These are phyloP conservation scores for Nasonia vitripennis DNA, from an alignment of 1,140 invertebrate species.

Conservation along the genomic window DNA sequence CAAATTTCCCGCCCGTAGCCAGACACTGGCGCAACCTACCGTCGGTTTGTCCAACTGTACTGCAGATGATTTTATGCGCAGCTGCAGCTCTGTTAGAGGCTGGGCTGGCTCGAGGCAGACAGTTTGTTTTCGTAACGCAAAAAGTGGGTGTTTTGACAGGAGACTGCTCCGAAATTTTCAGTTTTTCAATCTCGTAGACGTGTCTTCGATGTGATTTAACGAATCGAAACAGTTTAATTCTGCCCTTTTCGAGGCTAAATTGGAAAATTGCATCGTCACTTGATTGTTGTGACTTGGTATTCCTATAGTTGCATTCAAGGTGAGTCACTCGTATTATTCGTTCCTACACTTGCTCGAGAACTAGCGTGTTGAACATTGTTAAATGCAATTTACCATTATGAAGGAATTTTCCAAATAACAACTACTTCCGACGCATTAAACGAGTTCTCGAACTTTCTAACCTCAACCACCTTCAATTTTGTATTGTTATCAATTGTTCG, in stretches of 20 bases:
- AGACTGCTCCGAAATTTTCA: neutral
- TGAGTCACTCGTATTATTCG: conserved; percentile 22
- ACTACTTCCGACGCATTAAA: neutral
- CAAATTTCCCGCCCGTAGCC: too few species aligned
- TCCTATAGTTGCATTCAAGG: neutral
- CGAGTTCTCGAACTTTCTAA: neutral
- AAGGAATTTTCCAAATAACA: neutral
- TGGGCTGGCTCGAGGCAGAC: too few species aligned
- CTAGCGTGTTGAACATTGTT: neutral
- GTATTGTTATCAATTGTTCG: neutral
- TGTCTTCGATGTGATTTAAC: neutral
- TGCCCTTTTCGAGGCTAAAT: conserved; percentile 3
- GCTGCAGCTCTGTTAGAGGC: too few species aligned
- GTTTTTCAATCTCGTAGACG: neutral
- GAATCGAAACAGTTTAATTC: neutral
- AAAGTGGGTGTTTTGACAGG: conserved; percentile 22
- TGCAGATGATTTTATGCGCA: too few species aligned
- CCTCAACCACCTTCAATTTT: neutral
- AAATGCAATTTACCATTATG: neutral
- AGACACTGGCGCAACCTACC: too few species aligned
- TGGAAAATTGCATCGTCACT: neutral
- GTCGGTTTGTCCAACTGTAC: too few species aligned
- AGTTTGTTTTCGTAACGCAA: neutral
- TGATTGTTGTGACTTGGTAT: conserved; percentile 12
- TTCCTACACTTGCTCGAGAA: neutral